Conservation (phyloP, 2,888 invertebrate species). For the Phyto melanocephala region DNA sequence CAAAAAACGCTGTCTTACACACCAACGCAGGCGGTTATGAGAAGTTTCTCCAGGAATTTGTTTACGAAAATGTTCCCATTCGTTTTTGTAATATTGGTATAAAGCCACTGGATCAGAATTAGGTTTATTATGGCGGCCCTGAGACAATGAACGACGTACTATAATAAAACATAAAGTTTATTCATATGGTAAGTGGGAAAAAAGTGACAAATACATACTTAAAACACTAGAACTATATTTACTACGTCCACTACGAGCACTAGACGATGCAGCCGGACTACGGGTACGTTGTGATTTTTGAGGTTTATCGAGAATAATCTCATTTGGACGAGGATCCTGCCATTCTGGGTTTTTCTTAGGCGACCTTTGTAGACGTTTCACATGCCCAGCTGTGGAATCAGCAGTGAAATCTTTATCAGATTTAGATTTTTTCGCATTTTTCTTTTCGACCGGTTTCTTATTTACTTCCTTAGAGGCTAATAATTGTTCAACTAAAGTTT, state of each 20-base stretch:
- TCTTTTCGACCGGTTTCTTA: neutral
- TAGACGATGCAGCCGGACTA: conserved; percentile 29
- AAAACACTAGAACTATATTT: conserved; percentile 54
- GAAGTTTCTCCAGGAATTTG: conserved; percentile 86
- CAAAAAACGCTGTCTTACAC: conserved; percentile 84
- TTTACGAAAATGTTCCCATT: conserved; percentile 86
- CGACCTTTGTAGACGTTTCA: conserved; percentile 45
- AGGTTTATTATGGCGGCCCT: conserved; percentile 65
- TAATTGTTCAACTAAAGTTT: conserved; percentile 42
- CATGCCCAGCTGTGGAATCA: neutral
- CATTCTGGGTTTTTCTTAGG: conserved; percentile 43
- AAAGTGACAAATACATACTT: conserved; percentile 55
- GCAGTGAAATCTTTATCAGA: neutral
- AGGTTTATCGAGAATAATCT: neutral
- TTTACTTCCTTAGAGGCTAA: neutral
- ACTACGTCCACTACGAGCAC: conserved; percentile 40
- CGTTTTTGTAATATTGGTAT: conserved; percentile 86
- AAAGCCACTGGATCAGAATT: conserved; percentile 85
- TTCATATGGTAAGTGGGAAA: neutral
- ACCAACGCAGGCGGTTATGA: conserved; percentile 85
- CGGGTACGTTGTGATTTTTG: neutral
- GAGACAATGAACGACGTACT: conserved; percentile 68
- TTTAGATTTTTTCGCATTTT: neutral
- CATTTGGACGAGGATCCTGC: conserved; percentile 34
- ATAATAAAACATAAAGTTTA: conserved; percentile 9